Percentiles rank a stretch among this genome's conserved stretches.
These are phyloP conservation scores for Oncorhynchus gorbuscha DNA, from an alignment of 2,113 vertebrate species.

Conservation along the genomic window DNA sequence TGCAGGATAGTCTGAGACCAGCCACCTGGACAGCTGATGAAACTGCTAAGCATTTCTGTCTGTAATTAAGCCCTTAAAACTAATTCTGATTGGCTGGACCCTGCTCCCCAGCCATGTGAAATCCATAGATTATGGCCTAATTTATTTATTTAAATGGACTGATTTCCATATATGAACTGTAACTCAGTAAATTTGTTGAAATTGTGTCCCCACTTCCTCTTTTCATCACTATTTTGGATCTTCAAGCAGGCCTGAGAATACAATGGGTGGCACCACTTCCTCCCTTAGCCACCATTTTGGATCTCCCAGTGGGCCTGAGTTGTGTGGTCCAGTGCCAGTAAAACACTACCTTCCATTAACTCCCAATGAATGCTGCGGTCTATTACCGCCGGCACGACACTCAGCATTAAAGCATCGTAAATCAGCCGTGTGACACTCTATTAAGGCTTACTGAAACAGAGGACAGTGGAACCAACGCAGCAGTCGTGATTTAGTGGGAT, in stretches of 20 bases:
- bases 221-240: too few species aligned
- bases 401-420: slow-evolving; percentile 41
- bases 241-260: neutral
- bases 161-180: too few species aligned
- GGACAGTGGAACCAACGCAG: slow-evolving; percentile 35
- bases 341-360: slow-evolving; percentile 47
- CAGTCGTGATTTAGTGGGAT: slow-evolving; percentile 38
- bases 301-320: slow-evolving; percentile 2
- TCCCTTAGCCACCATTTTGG: neutral
- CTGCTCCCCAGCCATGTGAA: too few species aligned
- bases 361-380: slow-evolving; percentile 40
- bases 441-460: slow-evolving; percentile 48
- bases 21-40: too few species aligned
- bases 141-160: too few species aligned
- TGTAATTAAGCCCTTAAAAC: too few species aligned
- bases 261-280: neutral
- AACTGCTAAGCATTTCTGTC: too few species aligned
- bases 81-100: too few species aligned
- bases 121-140: too few species aligned
- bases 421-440: slow-evolving; percentile 38
- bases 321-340: slow-evolving; percentile 22
- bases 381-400: slow-evolving; percentile 42
- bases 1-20: too few species aligned
- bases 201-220: too few species aligned
- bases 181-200: too few species aligned